Conservation (phyloP, 2,113 vertebrate species). For the Lagopus leucura region DNA sequence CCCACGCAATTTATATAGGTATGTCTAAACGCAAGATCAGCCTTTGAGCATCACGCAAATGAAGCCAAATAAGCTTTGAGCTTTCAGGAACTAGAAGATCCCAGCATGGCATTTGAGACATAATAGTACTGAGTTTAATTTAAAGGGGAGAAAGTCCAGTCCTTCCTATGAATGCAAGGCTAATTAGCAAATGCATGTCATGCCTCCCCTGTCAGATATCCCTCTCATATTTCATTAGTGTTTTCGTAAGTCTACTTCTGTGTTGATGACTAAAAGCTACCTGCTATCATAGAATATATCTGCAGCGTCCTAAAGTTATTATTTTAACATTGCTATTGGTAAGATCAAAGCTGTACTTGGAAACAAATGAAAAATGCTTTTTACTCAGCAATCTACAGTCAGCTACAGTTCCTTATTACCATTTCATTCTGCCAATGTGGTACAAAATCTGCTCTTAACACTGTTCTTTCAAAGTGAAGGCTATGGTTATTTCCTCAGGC, state of each 20-base stretch:
- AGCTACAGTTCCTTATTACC: neutral
- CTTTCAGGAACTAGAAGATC: neutral
- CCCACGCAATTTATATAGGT: neutral
- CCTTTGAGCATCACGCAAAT: neutral
- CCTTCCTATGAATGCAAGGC: neutral
- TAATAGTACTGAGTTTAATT: neutral
- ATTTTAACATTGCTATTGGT: neutral
- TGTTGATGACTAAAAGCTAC: neutral
- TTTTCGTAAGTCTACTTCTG: neutral
- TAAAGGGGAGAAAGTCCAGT: neutral
- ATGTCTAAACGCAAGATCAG: neutral
- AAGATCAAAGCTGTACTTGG: neutral
- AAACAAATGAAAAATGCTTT: neutral
- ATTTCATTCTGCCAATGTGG: neutral
- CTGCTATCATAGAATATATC: neutral
- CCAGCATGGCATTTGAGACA: neutral
- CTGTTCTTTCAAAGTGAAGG: neutral
- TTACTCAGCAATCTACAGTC: neutral
- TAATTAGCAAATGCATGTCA: neutral
- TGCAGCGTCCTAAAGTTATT: neutral
- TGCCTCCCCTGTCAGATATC: neutral
- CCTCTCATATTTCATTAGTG: neutral
- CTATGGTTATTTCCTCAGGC: neutral
- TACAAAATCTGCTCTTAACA: neutral
- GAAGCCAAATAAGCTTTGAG: neutral